A percentile compares a stretch with the other conserved stretches of the same genome.
Conservation (phyloP, 1,140 invertebrate genomes). For the Armadillidium nasatum region DNA sequence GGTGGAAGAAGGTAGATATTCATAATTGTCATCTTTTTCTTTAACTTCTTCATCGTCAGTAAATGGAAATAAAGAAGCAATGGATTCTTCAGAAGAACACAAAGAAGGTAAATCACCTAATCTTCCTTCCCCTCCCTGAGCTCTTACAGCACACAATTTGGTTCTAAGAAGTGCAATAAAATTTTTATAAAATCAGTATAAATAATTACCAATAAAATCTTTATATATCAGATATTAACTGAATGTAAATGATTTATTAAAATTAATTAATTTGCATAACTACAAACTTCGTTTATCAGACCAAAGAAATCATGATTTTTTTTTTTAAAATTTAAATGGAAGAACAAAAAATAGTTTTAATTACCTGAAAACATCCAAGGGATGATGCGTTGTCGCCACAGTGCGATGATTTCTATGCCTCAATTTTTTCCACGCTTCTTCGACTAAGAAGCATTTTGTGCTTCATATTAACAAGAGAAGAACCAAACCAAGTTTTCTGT, state of each 20-base stretch:
- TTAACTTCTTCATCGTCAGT: slow-evolving; percentile 41
- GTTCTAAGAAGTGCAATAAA: slow-evolving; percentile 29
- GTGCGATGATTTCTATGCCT: slow-evolving; percentile 37
- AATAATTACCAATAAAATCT: too few species aligned
- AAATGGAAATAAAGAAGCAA: slow-evolving; percentile 44
- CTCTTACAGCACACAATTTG: slow-evolving; percentile 40
- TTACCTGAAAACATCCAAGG: slow-evolving; percentile 41
- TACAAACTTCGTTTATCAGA: too few species aligned
- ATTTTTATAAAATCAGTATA: too few species aligned
- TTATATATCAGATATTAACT: too few species aligned
- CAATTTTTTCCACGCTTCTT: slow-evolving; percentile 47
- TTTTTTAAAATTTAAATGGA: not conserved
- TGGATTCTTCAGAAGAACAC: slow-evolving; percentile 46
- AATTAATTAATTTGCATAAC: not conserved
- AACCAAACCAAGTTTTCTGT: slow-evolving; percentile 46
- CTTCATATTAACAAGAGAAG: slow-evolving; percentile 46
- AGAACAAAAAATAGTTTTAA: not conserved
- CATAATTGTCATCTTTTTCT: slow-evolving; percentile 38
- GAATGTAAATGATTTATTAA: too few species aligned
- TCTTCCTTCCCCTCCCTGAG: slow-evolving; percentile 41
- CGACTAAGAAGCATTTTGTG: slow-evolving; percentile 46
- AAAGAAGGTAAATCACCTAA: slow-evolving; percentile 43
- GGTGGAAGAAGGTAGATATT: slow-evolving; percentile 13
- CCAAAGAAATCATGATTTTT: too few species aligned
- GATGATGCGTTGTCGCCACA: slow-evolving; percentile 40